Percentiles rank a stretch among this genome's conserved stretches.
phyloP scores from a whole-genome alignment of 1,140 invertebrate species.

The Arion vulgaris region DNA sequence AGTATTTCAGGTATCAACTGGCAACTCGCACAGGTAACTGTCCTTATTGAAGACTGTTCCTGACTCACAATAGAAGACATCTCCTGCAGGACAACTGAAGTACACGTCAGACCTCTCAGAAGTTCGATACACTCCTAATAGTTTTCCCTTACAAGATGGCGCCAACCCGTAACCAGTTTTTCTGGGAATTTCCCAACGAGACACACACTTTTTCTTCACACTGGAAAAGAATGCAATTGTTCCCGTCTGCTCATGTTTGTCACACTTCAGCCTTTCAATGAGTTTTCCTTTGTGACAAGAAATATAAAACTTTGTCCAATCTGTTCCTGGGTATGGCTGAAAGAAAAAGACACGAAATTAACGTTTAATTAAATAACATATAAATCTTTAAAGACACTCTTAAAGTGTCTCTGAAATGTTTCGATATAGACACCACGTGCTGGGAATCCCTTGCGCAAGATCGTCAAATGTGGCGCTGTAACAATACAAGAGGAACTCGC shows the following conservation, averaged over 20 bases:
- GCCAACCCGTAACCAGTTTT: neutral
- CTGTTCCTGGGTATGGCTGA: neutral
- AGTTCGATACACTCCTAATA: neutral
- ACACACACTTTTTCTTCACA: neutral
- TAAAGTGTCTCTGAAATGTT: too few species aligned
- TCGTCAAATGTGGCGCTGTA: too few species aligned
- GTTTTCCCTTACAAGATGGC: slow-evolving; percentile 15
- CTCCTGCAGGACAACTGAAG: neutral
- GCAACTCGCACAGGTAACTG: neutral
- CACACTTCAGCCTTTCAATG: neutral
- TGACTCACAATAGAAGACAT: slow-evolving; percentile 4
- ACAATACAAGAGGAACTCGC: too few species aligned
- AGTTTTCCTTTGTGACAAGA: neutral
- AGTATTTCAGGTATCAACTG: too few species aligned
- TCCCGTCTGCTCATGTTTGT: neutral
- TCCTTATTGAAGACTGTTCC: neutral
- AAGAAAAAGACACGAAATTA: neutral
- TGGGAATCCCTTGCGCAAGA: too few species aligned
- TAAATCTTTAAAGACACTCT: too few species aligned
- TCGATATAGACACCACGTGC: too few species aligned
- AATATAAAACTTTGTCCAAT: slow-evolving; percentile 9
- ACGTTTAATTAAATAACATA: too few species aligned
- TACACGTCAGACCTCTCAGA: slow-evolving; percentile 1
- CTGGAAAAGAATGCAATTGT: neutral
- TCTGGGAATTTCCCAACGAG: neutral